These are phyloP conservation scores for Protosalanx chinensis DNA, from an alignment of 2,797 vertebrate genomes.

Conservation along the genomic window DNA sequence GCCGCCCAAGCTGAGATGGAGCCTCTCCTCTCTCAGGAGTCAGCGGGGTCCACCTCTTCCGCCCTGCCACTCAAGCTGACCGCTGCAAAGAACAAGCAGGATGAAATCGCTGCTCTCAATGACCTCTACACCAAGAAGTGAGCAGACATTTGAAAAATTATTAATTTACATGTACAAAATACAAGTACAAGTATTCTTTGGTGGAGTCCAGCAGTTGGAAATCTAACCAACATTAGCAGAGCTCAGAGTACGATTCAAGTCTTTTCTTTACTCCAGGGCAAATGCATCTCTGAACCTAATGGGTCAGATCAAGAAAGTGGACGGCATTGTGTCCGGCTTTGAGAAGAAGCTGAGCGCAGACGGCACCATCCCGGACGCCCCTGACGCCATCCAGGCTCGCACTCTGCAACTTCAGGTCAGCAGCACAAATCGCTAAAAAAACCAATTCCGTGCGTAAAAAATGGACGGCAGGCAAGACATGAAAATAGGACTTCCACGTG, in stretches of 20 bases:
- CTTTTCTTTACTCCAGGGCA: constrained; percentile 67
- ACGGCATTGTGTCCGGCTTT: constrained; percentile 79
- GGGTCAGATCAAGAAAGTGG: constrained; percentile 82
- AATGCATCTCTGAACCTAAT: constrained; percentile 86
- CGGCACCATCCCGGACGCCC: constrained; percentile 69
- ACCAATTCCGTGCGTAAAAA: not conserved
- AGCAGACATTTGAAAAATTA: constrained; percentile 43
- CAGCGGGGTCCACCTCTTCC: constrained; percentile 62
- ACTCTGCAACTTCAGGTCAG: constrained; percentile 79
- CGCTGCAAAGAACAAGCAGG: constrained; percentile 81
- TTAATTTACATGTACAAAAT: too few relatives aligned
- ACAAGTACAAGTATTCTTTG: not conserved
- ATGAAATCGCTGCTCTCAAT: constrained; percentile 73
- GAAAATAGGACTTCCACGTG: not conserved
- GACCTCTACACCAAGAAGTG: constrained; percentile 88
- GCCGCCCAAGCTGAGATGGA: constrained; percentile 78
- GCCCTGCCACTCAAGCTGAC: constrained; percentile 79
- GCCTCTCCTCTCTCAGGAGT: constrained; percentile 70
- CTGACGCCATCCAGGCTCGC: constrained; percentile 74
- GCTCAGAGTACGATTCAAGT: not conserved
- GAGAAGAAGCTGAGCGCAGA: constrained; percentile 83
- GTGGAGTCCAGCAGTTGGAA: not conserved
- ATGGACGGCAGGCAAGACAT: not conserved
- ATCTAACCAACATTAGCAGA: not conserved
- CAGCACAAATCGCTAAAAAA: not conserved